Base-by-base conservation (phyloP, 2,797 vertebrate genomes). In the Ctenopoma kingsleyae region DNA sequence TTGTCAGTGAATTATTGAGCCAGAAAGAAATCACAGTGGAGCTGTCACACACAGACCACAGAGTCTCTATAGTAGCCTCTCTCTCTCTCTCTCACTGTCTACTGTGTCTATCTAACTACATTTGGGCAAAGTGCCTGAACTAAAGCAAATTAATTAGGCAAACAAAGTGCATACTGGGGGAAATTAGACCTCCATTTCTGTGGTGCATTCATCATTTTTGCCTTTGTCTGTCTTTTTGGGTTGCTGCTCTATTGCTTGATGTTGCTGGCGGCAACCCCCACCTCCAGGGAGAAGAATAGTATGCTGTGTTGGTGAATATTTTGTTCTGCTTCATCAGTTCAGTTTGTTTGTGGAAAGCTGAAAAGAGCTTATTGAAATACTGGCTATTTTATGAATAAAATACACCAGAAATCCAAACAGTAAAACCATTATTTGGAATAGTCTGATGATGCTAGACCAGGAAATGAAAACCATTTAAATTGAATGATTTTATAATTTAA, bases 131-230 rank as follows among this genome's bases (percentile, higher is more conserved):
- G 65, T 76, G 81, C 81, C 86, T 82, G 76, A 85, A 87, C 79
- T 76, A 87, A 85, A 86, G 83, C 77, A 89, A 84, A 90, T 89
- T 90, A 91, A 92, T 92, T 90, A 89, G 82, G 83, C 78, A 89
- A 89, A 88, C 86, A 91, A 88, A 90, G 80, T 89, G 84, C 85
- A 86, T 71, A 80, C 81, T 65, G 72, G 74, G 69, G 78, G 84
- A 47, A 91, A 89, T 86, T 78, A 74, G 74, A 83, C 83, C 82
- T 80, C 74, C 61, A 71, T 82, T 85, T 86, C 71, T 68, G 59
- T 23, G 8, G 51, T 57, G 75, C 84, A 86, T 91, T 89, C 74
- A 86, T 88, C 71, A 84, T 85, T 81, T 79, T 62, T 16, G 17
- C 60, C 77, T 87, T 78, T 52, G 58, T 81, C 60, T 83, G 59